These are phyloP conservation scores for Ptilodon capucinus DNA, from an alignment of 2,888 invertebrate genomes.

Conservation along the genomic window DNA sequence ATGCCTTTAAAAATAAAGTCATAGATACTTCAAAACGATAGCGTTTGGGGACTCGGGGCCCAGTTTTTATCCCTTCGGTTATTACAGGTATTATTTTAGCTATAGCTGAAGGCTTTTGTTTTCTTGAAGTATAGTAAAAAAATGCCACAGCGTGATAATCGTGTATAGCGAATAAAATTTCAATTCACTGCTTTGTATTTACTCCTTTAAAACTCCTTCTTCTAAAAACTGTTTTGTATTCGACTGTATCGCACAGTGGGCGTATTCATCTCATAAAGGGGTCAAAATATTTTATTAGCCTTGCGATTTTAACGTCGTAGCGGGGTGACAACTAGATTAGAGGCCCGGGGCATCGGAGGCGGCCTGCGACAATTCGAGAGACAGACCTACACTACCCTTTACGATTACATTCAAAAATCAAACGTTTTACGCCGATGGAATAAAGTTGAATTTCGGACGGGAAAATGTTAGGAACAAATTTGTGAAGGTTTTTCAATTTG, in stretches of 20 bases:
- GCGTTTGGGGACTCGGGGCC: no score
- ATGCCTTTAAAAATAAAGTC: no score
- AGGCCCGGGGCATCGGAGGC: constrained; percentile 55
- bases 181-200: no score
- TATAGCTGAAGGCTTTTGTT: no score
- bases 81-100: no score
- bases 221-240: constrained; percentile 1
- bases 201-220: no score
- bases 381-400: constrained; percentile 32
- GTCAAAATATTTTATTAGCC: constrained; percentile 83
- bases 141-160: no score
- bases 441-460: constrained; percentile 23
- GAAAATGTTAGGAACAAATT: constrained; percentile 9
- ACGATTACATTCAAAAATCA: constrained; percentile 11
- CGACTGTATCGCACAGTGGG: constrained; percentile 68
- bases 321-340: constrained; percentile 77
- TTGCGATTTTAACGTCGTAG: constrained; percentile 79
- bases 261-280: constrained; percentile 80
- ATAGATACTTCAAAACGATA: no score
- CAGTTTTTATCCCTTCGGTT: no score
- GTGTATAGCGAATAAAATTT: no score
- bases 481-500: constrained; percentile 41
- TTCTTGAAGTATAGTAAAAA: no score
- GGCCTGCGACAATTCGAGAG: constrained; percentile 58
- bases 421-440: constrained; percentile 1